Base-by-base conservation (phyloP, 2,797 vertebrate genomes). In the Poeciliopsis paucimaculata region DNA sequence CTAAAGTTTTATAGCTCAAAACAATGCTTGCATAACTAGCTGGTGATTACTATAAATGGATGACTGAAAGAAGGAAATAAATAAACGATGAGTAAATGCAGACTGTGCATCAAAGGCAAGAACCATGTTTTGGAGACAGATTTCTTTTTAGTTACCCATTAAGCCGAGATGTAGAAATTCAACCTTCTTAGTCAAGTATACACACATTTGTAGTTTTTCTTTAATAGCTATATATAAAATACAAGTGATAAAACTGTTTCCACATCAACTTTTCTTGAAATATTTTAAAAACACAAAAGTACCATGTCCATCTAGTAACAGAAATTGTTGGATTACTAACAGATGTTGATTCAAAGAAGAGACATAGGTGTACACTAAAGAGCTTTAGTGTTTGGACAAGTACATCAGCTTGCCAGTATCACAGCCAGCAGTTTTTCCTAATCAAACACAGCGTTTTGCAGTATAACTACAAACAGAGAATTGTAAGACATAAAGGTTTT, bases 321-420 rank as follows among this genome's bases (percentile, higher is more conserved):
- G 87, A 81, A 60, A 75, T 74, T 46, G 39, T 80, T 43, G 28
- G 66, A 94, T 89, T 82, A 77, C 77, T 84, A 90, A 78, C 93
- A 94, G 87, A 91, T 92, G 92, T 90, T 84, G 76, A 82, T 82
- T 68, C 62, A 82, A 72, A 76, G 43, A 77, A 43, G 51, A 82
- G 39, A 26, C 49, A 85, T 77, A 80, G 26, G 11, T 71, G 1
- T 71, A 46, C 43, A 11, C 41, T 46, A 26, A 81, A 9, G 34
- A 41, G 73, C 78, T 88, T 77, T 51, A 76, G 51, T 34, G 36
- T 72, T 45, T 11, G 53, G 62, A 77, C 82, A 77, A 23, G 16
- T 60, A 83, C 13, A 82, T 82, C 75, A 72, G 57, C 73, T 4
- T 62, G 47, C 72, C 71, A 81, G 77, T 77, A 77, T 72, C 55